Evolutionary conservation across 2,797 vertebrate genomes (phyloP), one percentile per base, ranked within the genome.

Genomic region (Tarsius wallacei): DNA sequence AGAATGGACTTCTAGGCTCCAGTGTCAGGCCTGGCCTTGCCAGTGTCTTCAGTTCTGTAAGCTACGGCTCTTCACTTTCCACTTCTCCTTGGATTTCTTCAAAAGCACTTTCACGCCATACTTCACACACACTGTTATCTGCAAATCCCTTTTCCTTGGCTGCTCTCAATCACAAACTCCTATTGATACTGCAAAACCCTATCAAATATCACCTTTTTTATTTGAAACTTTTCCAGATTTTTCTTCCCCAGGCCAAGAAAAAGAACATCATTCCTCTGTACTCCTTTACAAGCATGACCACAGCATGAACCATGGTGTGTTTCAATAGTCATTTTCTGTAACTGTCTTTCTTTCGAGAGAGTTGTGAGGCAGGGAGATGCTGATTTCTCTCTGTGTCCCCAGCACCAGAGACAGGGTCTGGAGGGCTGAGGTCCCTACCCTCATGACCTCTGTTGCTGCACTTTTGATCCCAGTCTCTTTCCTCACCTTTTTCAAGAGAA

Each of bases 381-480:
- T n/a, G 63, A 73, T 16, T 66, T 26, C 47, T 71, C 84, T 86
- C 76, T 80, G 51, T 4, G 24, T 70, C 66, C 51, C 66, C 26
- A 22, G 36, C 8, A 0, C 9, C 7, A 14, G 76, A 21, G 53
- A 49, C 53, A 36, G 71, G 15, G 28, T 33, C 81, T 61, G 49
- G 66, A 19, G 86, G 51, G 76, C 49, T 0, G 0, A 26, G 12
- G 76, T 78, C 77, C 26, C 28, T 6, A 7, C 76, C 66, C 73
- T 53, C 1, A 1, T 64, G 68, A 71, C 96, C 89, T 90, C 1
- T 17, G 42, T 73, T 0, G 1, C 49, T 97, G 96, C 82, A 81
- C 91, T 97, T 94, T 59, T 97, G 96, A 97, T 97, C 97, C 64
- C 31, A 7, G 55, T 49, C 82, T 93, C 86, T 86, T 85, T 87